phyloP scores from a whole-genome alignment of 2,113 vertebrate genomes.

The Callospermophilus lateralis region DNA sequence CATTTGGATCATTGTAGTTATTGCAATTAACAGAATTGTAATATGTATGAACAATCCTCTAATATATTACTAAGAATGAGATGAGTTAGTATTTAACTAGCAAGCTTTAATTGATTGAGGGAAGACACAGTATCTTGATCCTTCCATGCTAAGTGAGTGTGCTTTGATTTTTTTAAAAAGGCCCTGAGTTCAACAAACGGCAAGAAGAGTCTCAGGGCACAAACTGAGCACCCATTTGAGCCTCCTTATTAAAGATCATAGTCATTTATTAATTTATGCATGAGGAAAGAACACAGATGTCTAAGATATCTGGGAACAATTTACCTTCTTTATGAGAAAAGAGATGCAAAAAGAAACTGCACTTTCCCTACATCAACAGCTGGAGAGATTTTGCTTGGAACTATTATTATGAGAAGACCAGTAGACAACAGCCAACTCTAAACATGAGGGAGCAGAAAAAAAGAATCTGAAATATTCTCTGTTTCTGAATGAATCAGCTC shows the following conservation, averaged over 20 bases:
- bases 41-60: neutral
- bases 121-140: neutral
- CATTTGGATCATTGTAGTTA: neutral
- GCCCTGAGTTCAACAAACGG: neutral
- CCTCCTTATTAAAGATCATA: neutral
- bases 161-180: neutral
- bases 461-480: neutral
- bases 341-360: neutral
- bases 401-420: neutral
- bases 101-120: neutral
- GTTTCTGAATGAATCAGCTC: neutral
- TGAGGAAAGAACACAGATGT: neutral
- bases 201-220: neutral
- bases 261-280: neutral
- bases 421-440: neutral
- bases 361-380: neutral
- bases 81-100: neutral
- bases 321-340: neutral
- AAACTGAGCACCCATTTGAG: neutral
- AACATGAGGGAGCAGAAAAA: neutral
- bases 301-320: neutral
- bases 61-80: neutral
- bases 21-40: neutral
- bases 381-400: neutral
- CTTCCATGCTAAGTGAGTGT: neutral